These are phyloP conservation scores for Macquaria ambigua DNA, from an alignment of 2,113 vertebrate genomes.

Conservation along the genomic window DNA sequence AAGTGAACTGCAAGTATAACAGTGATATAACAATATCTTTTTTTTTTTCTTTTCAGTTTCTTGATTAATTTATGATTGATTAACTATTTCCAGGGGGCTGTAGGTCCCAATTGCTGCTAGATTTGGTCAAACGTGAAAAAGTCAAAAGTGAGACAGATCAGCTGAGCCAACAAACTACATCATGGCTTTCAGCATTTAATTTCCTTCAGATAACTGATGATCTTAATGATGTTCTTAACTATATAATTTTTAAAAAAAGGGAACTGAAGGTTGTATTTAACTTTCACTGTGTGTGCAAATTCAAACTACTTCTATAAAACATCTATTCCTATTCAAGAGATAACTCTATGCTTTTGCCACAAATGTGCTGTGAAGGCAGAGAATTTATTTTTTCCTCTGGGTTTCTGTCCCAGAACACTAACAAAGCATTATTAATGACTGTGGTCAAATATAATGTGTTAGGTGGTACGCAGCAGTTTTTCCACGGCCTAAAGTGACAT, in stretches of 20 bases:
- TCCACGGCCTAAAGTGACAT: background rate
- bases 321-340: background rate
- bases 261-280: background rate
- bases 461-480: conserved; percentile 21
- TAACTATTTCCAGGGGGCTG: background rate
- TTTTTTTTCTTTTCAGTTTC: background rate
- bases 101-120: background rate
- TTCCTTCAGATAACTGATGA: background rate
- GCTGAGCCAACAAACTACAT: too few species aligned
- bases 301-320: background rate
- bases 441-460: conserved; percentile 20
- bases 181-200: too few species aligned
- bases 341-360: background rate
- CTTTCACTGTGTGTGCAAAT: background rate
- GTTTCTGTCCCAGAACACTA: background rate
- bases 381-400: background rate
- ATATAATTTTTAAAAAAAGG: background rate
- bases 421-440: conserved; percentile 31
- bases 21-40: background rate
- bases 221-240: background rate
- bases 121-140: background rate
- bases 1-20: background rate
- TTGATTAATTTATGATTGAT: too few species aligned
- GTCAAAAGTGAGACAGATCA: too few species aligned
- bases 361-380: background rate